These are phyloP conservation scores for Ophion ventricosus DNA, from an alignment of 2,888 invertebrate species.

Conservation along the genomic window DNA sequence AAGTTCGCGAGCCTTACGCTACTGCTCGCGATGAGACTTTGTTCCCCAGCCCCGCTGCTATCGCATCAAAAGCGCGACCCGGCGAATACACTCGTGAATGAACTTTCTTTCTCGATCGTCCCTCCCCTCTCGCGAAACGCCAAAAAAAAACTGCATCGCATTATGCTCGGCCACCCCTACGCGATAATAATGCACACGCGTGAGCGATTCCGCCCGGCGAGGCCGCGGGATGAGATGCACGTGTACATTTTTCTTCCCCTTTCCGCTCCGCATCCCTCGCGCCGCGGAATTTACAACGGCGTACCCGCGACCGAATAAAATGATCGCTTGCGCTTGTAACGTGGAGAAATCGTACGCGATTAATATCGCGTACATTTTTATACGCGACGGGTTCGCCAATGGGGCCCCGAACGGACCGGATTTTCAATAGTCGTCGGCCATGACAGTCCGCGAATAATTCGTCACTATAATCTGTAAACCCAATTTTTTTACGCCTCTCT, in stretches of 20 bases:
- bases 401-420: not conserved
- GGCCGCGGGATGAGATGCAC: constrained; percentile 61
- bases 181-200: constrained; percentile 31
- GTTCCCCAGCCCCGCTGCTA: constrained; percentile 12
- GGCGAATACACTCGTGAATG: constrained; percentile 67
- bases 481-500: not conserved
- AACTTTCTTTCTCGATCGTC: constrained; percentile 58
- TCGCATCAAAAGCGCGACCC: constrained; percentile 56
- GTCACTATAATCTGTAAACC: not conserved
- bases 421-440: not conserved
- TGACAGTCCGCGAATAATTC: not conserved
- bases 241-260: constrained; percentile 58
- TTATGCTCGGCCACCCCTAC: constrained; percentile 27
- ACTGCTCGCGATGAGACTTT: constrained; percentile 24
- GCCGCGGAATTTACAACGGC: constrained; percentile 56
- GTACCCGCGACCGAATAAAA: constrained; percentile 39
- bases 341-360: not conserved
- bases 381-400: not conserved
- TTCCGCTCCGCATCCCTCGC: not conserved
- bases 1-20: constrained; percentile 28
- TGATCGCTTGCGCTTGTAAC: not conserved
- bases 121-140: not conserved
- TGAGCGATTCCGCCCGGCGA: constrained; percentile 25
- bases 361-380: not conserved
- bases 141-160: constrained; percentile 19